Conservation (phyloP, 2,113 vertebrate genomes). For the Anhinga anhinga region DNA sequence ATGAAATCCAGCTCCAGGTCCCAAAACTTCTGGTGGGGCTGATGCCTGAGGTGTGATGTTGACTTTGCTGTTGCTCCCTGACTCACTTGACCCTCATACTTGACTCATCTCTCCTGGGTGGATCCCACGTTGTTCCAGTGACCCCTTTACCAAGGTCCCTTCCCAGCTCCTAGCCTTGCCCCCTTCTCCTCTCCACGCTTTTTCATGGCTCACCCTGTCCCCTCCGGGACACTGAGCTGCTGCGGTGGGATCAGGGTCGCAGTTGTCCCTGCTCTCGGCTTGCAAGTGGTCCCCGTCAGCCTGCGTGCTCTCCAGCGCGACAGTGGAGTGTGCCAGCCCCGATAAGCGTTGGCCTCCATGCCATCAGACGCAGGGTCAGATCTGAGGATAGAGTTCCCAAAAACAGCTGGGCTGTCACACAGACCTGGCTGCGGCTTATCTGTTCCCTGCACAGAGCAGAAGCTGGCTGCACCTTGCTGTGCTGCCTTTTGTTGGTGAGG, state of each 20-base stretch:
- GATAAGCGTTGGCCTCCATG: not conserved
- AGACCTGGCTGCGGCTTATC: not conserved
- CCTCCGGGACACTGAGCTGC: fast-evolving
- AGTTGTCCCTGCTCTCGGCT: fast-evolving
- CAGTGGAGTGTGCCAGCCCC: fast-evolving
- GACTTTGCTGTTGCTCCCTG: not conserved
- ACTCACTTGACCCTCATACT: not conserved
- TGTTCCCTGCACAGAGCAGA: not conserved
- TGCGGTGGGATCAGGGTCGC: fast-evolving
- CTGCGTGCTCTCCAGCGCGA: fast-evolving
- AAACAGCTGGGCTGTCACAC: fast-evolving
- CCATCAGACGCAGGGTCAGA: fast-evolving
- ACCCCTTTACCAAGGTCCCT: not conserved
- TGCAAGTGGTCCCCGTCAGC: fast-evolving
- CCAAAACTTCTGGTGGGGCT: not conserved
- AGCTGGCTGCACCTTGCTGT: fast-evolving
- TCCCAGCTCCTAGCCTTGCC: not conserved
- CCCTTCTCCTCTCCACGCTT: not conserved
- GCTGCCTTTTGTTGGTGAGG: not conserved
- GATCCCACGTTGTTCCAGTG: not conserved
- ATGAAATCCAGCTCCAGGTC: not conserved
- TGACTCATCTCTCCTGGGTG: not conserved
- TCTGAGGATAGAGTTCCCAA: not conserved
- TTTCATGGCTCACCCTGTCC: not conserved
- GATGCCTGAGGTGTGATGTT: not conserved